Evolutionary conservation across 1,140 invertebrate species (phyloP).

Genomic region (Cherax destructor): DNA sequence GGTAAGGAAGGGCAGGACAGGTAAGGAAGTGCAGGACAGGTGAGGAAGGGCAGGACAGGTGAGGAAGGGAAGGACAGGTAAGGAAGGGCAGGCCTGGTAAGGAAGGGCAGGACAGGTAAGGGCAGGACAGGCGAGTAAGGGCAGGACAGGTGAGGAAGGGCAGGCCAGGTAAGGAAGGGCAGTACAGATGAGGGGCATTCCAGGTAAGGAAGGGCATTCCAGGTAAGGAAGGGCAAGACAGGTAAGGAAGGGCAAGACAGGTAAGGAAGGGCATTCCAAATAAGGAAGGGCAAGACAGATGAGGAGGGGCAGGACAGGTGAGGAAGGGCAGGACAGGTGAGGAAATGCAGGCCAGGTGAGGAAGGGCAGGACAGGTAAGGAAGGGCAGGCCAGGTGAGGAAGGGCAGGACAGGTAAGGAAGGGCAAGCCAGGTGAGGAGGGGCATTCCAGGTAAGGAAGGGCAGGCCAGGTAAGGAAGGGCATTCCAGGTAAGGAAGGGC

Average conservation of each 20-base stretch:
- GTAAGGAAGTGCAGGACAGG: too few species aligned
- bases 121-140: background rate
- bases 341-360: background rate
- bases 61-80: too few species aligned
- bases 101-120: background rate
- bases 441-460: background rate
- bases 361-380: too few species aligned
- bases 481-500: background rate
- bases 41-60: too few species aligned
- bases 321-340: background rate
- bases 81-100: too few species aligned
- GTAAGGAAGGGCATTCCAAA: background rate
- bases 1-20: too few species aligned
- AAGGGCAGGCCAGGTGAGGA: too few species aligned
- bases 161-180: background rate
- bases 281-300: background rate
- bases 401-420: background rate
- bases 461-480: background rate
- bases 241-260: too few species aligned
- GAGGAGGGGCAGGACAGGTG: background rate
- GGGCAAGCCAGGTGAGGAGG: background rate
- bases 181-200: background rate
- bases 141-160: background rate
- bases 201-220: background rate
- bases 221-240: background rate